Evolutionary conservation across 1,140 invertebrate genomes (phyloP).

Genomic region (Musca vetustissima): DNA sequence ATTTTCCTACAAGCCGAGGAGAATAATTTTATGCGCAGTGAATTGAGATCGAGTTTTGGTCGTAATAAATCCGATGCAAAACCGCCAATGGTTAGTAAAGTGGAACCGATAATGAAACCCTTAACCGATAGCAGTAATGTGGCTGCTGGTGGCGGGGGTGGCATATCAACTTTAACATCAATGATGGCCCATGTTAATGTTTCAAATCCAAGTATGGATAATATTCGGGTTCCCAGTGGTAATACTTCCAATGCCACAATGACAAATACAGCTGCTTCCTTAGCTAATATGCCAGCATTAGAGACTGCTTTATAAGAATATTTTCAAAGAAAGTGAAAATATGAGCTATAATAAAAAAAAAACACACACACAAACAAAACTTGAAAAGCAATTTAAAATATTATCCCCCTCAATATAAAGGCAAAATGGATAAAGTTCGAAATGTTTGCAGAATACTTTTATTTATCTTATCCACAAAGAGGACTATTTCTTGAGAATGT

Average conservation of each 20-base stretch:
- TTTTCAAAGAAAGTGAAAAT: background rate
- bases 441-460: too few species aligned
- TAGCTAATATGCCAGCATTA: constrained; percentile 40
- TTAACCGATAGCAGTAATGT: too few species aligned
- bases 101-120: background rate
- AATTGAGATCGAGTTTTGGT: constrained; percentile 41
- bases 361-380: too few species aligned
- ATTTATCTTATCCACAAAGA: too few species aligned
- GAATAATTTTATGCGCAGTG: constrained; percentile 55
- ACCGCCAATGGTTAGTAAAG: background rate
- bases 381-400: too few species aligned
- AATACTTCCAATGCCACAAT: background rate
- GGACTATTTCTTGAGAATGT: too few species aligned
- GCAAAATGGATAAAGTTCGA: too few species aligned
- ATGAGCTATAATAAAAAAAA: too few species aligned
- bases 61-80: background rate
- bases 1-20: constrained; percentile 55
- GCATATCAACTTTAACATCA: background rate
- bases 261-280: constrained; percentile 21
- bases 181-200: background rate
- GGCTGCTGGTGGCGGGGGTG: too few species aligned
- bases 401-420: too few species aligned
- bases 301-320: constrained; percentile 46
- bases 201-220: too few species aligned
- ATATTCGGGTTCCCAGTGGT: too few species aligned